These are phyloP conservation scores for Invenusta paracnida DNA, from an alignment of 2,888 invertebrate genomes.

Conservation along the genomic window DNA sequence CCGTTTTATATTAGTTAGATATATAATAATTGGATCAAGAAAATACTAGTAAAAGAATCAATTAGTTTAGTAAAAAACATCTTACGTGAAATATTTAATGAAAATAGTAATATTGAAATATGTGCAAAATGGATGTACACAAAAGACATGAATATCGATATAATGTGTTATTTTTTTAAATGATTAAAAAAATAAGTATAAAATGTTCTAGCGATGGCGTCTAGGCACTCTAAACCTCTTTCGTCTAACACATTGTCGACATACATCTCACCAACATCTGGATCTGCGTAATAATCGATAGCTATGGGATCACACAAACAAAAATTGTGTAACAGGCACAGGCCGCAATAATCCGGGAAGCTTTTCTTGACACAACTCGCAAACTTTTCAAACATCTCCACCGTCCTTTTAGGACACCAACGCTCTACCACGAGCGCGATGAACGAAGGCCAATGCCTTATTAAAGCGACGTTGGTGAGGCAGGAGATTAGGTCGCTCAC, in stretches of 20 bases:
- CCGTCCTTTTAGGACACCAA: background rate
- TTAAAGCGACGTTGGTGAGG: background rate
- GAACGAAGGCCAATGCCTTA: background rate
- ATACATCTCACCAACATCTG: background rate
- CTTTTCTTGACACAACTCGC: background rate
- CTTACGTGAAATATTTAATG: background rate
- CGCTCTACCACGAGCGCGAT: background rate
- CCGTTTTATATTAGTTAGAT: background rate
- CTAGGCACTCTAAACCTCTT: background rate
- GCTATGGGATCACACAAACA: background rate
- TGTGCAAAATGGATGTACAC: background rate
- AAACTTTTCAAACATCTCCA: background rate
- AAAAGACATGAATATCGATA: background rate
- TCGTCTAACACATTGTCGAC: background rate
- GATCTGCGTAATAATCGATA: background rate
- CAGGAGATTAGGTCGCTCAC: too few species aligned
- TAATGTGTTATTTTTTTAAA: background rate
- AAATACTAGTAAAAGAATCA: background rate
- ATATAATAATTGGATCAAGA: background rate
- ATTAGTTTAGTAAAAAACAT: background rate
- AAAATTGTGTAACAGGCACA: background rate
- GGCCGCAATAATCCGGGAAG: background rate
- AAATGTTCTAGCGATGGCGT: background rate
- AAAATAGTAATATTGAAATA: background rate
- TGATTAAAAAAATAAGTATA: too few species aligned